Percentiles rank a stretch among this genome's conserved stretches.
Conservation (phyloP, 2,113 vertebrate species). For the Salvator merianae region DNA sequence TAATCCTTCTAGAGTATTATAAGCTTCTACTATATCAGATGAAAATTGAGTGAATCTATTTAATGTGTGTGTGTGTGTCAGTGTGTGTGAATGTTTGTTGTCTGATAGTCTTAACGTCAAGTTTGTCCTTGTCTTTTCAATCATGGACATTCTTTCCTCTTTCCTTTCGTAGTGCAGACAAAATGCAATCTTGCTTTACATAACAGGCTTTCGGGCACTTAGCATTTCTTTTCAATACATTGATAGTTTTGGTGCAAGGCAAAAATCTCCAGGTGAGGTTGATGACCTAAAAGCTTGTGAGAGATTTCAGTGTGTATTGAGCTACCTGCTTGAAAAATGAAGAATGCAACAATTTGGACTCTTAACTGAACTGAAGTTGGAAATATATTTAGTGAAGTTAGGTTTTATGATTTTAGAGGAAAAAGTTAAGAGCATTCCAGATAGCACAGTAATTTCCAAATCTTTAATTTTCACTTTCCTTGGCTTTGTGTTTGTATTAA, state of each 20-base stretch:
- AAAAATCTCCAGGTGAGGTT: constrained; percentile 22
- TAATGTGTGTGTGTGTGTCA: not conserved
- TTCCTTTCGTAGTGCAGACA: constrained; percentile 28
- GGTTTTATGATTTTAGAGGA: not conserved
- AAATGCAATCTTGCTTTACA: constrained; percentile 66
- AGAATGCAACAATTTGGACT: not conserved
- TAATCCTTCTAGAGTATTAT: constrained; percentile 47
- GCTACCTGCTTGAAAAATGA: constrained; percentile 33
- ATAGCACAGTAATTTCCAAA: constrained; percentile 29
- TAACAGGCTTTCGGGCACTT: constrained; percentile 56
- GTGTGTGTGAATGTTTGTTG: constrained; percentile 30
- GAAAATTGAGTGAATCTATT: not conserved
- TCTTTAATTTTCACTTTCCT: not conserved
- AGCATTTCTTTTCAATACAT: constrained; percentile 45
- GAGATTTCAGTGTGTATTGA: not conserved
- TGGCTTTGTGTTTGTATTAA: constrained; percentile 24
- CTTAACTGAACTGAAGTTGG: not conserved
- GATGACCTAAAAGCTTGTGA: constrained; percentile 6
- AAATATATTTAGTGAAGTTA: constrained; percentile 40
- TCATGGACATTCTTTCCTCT: constrained; percentile 42
- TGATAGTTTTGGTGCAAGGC: constrained; percentile 35
- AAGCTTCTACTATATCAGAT: constrained; percentile 23
- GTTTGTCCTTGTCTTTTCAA: constrained; percentile 40
- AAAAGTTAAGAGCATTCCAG: constrained; percentile 13
- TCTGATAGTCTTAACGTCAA: constrained; percentile 37